phyloP scores from a whole-genome alignment of 2,113 vertebrate genomes.

The Camarhynchus parvulus region DNA sequence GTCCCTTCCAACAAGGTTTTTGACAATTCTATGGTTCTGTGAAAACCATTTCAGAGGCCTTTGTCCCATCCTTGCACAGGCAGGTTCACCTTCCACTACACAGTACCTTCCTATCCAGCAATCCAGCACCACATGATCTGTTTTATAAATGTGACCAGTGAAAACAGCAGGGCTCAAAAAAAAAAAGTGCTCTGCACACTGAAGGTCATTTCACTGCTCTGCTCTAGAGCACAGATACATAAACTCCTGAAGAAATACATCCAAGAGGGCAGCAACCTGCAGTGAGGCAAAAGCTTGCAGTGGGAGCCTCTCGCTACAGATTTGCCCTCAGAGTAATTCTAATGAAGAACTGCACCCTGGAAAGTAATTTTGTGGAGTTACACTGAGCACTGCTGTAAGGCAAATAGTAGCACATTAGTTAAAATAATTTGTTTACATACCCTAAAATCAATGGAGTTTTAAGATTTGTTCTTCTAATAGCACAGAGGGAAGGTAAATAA shows the following conservation, averaged over 20 bases:
- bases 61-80: not conserved
- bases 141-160: not conserved
- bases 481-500: not conserved
- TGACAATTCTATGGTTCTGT: not conserved
- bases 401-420: not conserved
- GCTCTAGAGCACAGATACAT: not conserved
- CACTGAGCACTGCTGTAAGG: not conserved
- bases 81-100: not conserved
- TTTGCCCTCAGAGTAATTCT: not conserved
- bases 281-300: not conserved
- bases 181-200: not conserved
- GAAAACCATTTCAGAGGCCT: not conserved
- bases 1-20: not conserved
- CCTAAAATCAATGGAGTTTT: constrained; percentile 42
- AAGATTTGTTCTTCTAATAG: constrained; percentile 2
- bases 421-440: constrained; percentile 42
- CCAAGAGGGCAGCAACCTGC: not conserved
- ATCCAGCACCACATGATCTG: not conserved
- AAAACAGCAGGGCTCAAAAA: not conserved
- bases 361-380: constrained; percentile 15
- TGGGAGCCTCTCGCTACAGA: not conserved
- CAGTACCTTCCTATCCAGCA: not conserved
- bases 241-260: not conserved
- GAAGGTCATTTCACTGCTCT: not conserved
- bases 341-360: not conserved